Evolutionary conservation across 2,888 invertebrate genomes (phyloP).

Genomic region (Trimorus sp.): DNA sequence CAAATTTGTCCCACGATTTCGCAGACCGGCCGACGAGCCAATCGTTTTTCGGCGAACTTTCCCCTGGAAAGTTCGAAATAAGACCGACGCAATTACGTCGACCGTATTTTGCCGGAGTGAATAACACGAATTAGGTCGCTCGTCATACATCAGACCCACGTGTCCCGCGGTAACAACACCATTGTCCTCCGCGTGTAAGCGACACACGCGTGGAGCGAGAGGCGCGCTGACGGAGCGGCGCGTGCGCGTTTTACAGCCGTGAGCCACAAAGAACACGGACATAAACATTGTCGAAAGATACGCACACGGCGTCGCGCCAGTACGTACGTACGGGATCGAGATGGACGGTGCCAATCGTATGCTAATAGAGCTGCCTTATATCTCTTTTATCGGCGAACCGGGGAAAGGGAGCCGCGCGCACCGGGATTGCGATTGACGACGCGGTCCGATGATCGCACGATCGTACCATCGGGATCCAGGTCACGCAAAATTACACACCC

Average conservation of each 20-base stretch:
- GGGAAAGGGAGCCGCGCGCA: constrained; percentile 68
- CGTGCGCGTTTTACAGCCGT: constrained; percentile 76
- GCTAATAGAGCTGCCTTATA: constrained; percentile 77
- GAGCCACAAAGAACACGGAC: constrained; percentile 77
- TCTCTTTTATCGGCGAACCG: constrained; percentile 72
- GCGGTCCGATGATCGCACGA: constrained; percentile 60
- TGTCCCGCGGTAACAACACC: constrained; percentile 59
- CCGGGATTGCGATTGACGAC: constrained; percentile 68
- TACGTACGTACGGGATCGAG: constrained; percentile 73
- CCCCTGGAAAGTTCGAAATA: neutral
- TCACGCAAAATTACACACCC: constrained; percentile 41
- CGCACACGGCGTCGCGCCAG: constrained; percentile 72
- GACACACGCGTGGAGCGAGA: constrained; percentile 61
- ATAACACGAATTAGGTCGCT: constrained; percentile 56
- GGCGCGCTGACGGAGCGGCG: constrained; percentile 69
- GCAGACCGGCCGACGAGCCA: neutral
- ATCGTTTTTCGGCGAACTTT: too few relatives aligned
- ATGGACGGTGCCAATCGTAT: constrained; percentile 81
- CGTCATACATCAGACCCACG: constrained; percentile 64
- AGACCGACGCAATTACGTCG: constrained; percentile 34
- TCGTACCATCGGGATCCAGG: constrained; percentile 57
- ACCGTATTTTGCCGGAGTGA: constrained; percentile 47
- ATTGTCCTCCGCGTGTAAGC: constrained; percentile 57
- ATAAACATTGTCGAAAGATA: constrained; percentile 79
- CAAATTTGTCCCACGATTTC: too few relatives aligned